These are phyloP conservation scores for Tetragnatha montana DNA, from an alignment of 2,888 invertebrate species.

Conservation along the genomic window DNA sequence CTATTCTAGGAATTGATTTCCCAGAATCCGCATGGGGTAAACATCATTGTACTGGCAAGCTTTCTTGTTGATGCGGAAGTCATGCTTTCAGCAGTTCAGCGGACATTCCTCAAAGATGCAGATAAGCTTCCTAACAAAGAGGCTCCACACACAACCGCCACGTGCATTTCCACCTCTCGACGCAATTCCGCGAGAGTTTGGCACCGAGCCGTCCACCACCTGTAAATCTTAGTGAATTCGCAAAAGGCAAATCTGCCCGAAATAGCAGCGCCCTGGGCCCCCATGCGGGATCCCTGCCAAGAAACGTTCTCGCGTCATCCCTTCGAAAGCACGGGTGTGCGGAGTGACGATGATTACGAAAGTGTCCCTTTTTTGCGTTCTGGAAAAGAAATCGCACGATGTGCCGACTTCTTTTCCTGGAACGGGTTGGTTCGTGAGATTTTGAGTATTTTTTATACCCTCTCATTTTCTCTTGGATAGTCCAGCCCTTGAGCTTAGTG, in stretches of 20 bases:
- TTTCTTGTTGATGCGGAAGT: neutral
- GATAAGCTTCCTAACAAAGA: neutral
- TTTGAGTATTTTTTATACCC: too few species aligned
- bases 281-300: slow-evolving; percentile 20
- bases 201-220: slow-evolving; percentile 58
- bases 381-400: too few species aligned
- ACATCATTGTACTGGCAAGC: neutral
- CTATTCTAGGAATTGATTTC: too few species aligned
- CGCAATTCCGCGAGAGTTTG: neutral
- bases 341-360: neutral
- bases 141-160: neutral
- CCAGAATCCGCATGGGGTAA: neutral
- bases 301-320: slow-evolving; percentile 21
- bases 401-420: too few species aligned
- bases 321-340: neutral
- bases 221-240: slow-evolving; percentile 47
- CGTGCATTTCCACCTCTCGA: neutral
- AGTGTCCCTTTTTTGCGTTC: neutral
- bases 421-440: too few species aligned
- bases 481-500: too few species aligned
- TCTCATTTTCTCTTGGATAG: too few species aligned
- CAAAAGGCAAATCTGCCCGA: slow-evolving; percentile 31
- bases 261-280: slow-evolving; percentile 1
- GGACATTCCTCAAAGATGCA: neutral
- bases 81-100: neutral